Evolutionary conservation across 2,888 invertebrate species (phyloP), one percentile per base, ranked within the genome.

Genomic region (Copidosoma aretas): DNA sequence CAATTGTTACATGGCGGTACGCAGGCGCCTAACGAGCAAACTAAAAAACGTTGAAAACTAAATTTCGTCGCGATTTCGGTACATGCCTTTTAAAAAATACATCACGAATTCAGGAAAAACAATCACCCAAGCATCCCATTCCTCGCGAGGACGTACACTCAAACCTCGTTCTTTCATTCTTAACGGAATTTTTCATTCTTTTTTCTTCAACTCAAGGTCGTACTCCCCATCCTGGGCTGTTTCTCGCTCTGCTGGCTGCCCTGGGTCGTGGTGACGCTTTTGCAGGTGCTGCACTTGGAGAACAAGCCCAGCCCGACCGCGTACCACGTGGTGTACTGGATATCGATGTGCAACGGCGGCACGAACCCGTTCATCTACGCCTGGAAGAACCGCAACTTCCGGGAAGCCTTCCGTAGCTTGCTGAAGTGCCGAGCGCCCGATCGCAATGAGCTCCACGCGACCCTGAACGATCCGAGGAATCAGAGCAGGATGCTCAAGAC

Each of bases 191-290:
- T 46, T 12, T 46, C 24, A 56, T 19, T 25, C 19, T n/a, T 3
- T 1, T 14, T 15, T 17, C 12, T 46, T 46, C 12, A 8, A 8
- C 4, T 64, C 64, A 87, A 92, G 92, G 91, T 93, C 71, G 92
- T 93, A 68, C 85, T 93, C 17, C 85, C 92, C 73, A 91, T 93
- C 22, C 86, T 93, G 78, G 93, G 93, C 25, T 91, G 91, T 72
- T 93, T 93, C 80, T 90, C 93, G 0, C 85, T 93, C 71, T 93
- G 92, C 81, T 93, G 93, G 93, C 86, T 93, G 78, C 93, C 93
- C 19, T 93, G 91, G 82, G 89, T 92, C 76, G 87, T 90, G 60
- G 89, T 92, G 63, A 88, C 88, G 5, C 89, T 89, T 75, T 86
- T 87, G 10, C 89, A 89, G 78, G 87, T 89, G 59, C 86, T 64